Percentiles rank a stretch among this genome's conserved stretches.
Conservation (phyloP, 2,888 invertebrate species). For the Dastarcus helophoroides region DNA sequence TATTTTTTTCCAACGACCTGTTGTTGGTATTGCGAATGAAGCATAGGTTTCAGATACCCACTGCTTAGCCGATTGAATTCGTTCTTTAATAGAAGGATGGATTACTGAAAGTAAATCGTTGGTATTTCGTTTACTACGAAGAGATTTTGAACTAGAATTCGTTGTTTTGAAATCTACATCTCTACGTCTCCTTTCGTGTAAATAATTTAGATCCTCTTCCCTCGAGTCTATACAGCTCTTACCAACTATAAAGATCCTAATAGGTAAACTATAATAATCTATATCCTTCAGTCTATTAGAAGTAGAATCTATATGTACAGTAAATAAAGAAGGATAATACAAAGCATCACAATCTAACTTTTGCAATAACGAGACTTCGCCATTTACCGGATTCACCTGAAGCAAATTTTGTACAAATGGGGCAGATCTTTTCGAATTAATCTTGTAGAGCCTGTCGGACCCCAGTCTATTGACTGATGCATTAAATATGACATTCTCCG, state of each 20-base stretch:
- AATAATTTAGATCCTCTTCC: slow-evolving; percentile 40
- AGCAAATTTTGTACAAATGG: slow-evolving; percentile 71
- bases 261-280: slow-evolving; percentile 71
- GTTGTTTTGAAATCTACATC: slow-evolving; percentile 14
- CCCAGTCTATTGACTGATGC: slow-evolving; percentile 71
- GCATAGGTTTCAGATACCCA: slow-evolving; percentile 82
- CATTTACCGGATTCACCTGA: slow-evolving; percentile 61
- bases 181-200: slow-evolving; percentile 22
- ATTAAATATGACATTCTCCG: slow-evolving; percentile 62
- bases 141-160: slow-evolving; percentile 14
- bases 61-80: slow-evolving; percentile 66
- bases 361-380: slow-evolving; percentile 61
- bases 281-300: slow-evolving; percentile 67
- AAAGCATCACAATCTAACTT: slow-evolving; percentile 67
- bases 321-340: slow-evolving; percentile 74
- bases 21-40: slow-evolving; percentile 76
- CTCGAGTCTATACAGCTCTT: slow-evolving; percentile 55
- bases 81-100: slow-evolving; percentile 51
- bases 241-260: slow-evolving; percentile 64
- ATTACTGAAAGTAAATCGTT: slow-evolving; percentile 32
- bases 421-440: slow-evolving; percentile 70
- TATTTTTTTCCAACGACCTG: slow-evolving; percentile 68
- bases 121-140: slow-evolving; percentile 7
- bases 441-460: slow-evolving; percentile 66
- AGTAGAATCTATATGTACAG: slow-evolving; percentile 76